A percentile compares a stretch with the other conserved stretches of the same genome.
phyloP scores from a whole-genome alignment of 2,888 invertebrate genomes.

The Gymnosoma rotundatum region DNA sequence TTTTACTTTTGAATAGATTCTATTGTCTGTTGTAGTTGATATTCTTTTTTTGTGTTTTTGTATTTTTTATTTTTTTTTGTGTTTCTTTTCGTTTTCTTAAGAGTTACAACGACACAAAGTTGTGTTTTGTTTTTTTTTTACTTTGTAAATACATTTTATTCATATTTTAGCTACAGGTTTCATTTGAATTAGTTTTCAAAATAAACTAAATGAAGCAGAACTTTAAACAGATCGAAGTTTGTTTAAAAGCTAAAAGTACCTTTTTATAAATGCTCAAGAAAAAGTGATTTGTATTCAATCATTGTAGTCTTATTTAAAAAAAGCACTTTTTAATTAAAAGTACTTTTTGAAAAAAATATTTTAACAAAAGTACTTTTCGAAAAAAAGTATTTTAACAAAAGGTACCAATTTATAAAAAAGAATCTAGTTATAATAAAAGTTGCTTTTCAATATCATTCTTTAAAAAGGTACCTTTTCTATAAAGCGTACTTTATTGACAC shows the following conservation, averaged over 20 bases:
- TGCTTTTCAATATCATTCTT: no score
- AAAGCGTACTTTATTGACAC: no score
- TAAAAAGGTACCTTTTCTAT: no score
- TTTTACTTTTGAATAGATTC: slow-evolving; percentile 58
- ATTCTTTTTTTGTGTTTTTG: neutral
- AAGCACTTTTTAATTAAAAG: no score
- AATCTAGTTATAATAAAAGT: no score
- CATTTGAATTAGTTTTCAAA: slow-evolving; percentile 38
- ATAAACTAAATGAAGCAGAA: slow-evolving; percentile 15
- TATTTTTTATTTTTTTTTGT: slow-evolving; percentile 14
- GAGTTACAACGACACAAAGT: slow-evolving; percentile 52
- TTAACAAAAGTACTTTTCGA: no score
- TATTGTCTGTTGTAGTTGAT: slow-evolving; percentile 50
- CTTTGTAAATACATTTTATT: slow-evolving; percentile 47
- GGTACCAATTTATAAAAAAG: no score
- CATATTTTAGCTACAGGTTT: slow-evolving; percentile 56
- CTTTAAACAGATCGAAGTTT: neutral
- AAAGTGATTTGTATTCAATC: neutral
- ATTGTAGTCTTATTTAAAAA: no score
- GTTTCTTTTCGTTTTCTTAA: slow-evolving; percentile 25
- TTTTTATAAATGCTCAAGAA: no score
- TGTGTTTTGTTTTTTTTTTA: slow-evolving; percentile 9
- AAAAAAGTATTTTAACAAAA: neutral
- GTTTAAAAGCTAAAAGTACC: neutral
- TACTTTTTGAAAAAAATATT: neutral